A percentile compares a stretch with the other conserved stretches of the same genome.
phyloP scores from a whole-genome alignment of 2,113 vertebrate genomes.

The Columba janthina region DNA sequence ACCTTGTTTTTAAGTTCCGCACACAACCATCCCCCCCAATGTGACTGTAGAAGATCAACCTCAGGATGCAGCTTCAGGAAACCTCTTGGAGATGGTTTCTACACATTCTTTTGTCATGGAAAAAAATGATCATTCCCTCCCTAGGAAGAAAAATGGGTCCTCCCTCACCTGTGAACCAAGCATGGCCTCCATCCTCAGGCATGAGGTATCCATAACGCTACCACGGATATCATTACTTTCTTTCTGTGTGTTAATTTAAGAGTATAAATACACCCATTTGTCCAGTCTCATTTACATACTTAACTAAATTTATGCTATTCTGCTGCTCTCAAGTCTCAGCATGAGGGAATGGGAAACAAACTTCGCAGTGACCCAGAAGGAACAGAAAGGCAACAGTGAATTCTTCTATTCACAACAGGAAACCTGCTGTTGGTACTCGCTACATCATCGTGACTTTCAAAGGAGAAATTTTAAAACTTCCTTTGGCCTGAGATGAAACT shows the following conservation, averaged over 20 bases:
- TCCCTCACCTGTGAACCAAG: neutral
- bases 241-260: neutral
- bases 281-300: slow-evolving; percentile 43
- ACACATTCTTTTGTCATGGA: neutral
- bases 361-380: slow-evolving; percentile 41
- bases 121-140: neutral
- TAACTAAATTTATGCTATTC: slow-evolving; percentile 37
- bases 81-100: neutral
- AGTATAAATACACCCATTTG: neutral
- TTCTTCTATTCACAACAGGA: slow-evolving; percentile 30
- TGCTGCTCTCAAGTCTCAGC: slow-evolving; percentile 21
- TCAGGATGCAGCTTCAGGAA: neutral
- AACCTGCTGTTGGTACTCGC: slow-evolving; percentile 40
- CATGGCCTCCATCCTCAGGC: neutral
- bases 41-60: neutral
- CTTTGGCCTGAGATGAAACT: slow-evolving; percentile 43
- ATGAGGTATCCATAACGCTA: neutral
- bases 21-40: neutral
- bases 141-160: neutral
- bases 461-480: slow-evolving; percentile 56
- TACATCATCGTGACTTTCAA: slow-evolving; percentile 54
- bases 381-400: slow-evolving; percentile 30
- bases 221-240: neutral
- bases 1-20: neutral
- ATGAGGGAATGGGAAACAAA: slow-evolving; percentile 54